Base-by-base conservation (phyloP, 1,140 invertebrate species). In the Wiebesia pumilae region DNA sequence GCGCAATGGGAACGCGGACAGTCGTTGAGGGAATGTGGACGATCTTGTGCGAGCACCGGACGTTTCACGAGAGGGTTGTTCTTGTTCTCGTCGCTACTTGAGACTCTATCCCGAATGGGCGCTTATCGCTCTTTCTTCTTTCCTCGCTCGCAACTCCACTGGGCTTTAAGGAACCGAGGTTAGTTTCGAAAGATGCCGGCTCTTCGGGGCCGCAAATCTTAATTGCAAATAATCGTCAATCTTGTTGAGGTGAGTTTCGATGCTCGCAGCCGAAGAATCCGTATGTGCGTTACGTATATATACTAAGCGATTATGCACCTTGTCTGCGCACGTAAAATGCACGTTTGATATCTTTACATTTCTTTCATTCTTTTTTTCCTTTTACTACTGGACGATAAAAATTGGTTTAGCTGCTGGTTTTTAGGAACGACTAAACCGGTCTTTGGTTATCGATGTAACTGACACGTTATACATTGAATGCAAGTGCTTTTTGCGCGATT, bases 151-250 rank as follows among this genome's bases (percentile, higher is more conserved):
- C 30, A 19, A 30, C 58, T 38, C 65, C 27, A 38, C 19, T 33
- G 35, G 71, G 16, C 58, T 75, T 54, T 83, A 83, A 73, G 67
- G 62, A 81, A 43, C 38, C 16, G 16, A 40, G 35, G 24, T 30
- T 40, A 62, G 62, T 81, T 81, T 69, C 65, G 80, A 67, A 81
- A 73, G 67, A 27, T 27, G 21, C 81, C 80, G 80, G 30, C 40
- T 73, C 65, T 83, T 83, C 62, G 47, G 69, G 43, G 6, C 21
- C 54, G 35, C 62, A 62, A 77, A 84, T 84, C 51, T 77, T 77
- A 84, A 84, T 84, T 75, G 82, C 51, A 84, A 77, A 84, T 84
- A 38, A 77, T 84, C 82, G 47, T 47, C 67, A 21, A 51, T 73
- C 30, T 73, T 54, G 67, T 35, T n/a, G 43, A 10, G 38, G 43